Base-by-base conservation (phyloP, 2,888 invertebrate genomes). In the Linyphia triangularis region DNA sequence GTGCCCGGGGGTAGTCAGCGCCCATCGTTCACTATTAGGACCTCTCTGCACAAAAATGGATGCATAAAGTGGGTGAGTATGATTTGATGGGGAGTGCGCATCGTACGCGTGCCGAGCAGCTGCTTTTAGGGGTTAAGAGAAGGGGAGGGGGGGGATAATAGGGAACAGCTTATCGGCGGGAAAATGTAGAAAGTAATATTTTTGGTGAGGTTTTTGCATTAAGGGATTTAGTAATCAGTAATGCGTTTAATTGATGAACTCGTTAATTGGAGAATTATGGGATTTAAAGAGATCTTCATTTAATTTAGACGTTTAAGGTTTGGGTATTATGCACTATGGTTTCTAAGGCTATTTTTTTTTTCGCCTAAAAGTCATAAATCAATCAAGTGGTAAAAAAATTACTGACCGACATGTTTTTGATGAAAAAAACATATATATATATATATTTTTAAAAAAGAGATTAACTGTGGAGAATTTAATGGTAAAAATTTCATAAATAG, bases 41-140 rank as follows among this genome's bases (percentile, higher is more conserved):
- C 13, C 16, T 16, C 7, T 43, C 43, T 43, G 3, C 13, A 43
- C 2, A 33, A 67, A 30, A 33, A 67, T 67, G 26, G 26, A 61
- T 22, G 26, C n/a, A 7, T 7, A 24, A 61, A 67, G 19, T 69
- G 63, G 67, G 57, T 69, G 40, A 28, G 43, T 65, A 40, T 65
- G 37, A 30, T 28, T 43, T 22, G 51, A 28, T 16, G 59, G 40
- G 13, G 57, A 63, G 57, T 13, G 57, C 16, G n/a, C 24, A 6
- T 24, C 22, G 30, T 59, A 37, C 85, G 77, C 85, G 77, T 85
- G 85, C n/a, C 77, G 28, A 33, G 85, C 85, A 85, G 77, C 77
- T 85, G 85, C 70, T 77, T 28, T 43, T 59, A n/a, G 37, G 51
- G 75, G 40, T 37, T 37, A n/a, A n/a, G 30, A 33, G 61, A 22